These are phyloP conservation scores for Silurus asotus DNA, from an alignment of 2,113 vertebrate species.

Conservation along the genomic window DNA sequence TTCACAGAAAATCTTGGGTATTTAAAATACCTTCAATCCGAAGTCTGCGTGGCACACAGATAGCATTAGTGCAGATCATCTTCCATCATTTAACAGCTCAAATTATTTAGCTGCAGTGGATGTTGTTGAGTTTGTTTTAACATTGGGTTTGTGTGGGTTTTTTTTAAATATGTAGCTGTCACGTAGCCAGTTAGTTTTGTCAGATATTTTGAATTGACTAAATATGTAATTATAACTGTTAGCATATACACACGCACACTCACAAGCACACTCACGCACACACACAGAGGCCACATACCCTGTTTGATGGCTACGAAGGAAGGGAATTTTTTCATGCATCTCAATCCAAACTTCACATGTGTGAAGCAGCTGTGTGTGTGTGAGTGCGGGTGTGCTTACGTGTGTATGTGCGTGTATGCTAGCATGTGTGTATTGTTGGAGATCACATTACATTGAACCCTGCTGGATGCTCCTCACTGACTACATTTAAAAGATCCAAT, in stretches of 20 bases:
- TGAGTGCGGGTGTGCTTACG: slow-evolving; percentile 30
- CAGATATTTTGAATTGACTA: slow-evolving; percentile 18
- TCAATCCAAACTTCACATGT: slow-evolving; percentile 49
- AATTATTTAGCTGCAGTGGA: background rate
- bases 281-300: background rate
- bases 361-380: slow-evolving; percentile 46
- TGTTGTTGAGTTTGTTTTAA: background rate
- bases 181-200: slow-evolving; percentile 12
- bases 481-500: slow-evolving; percentile 49
- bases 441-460: slow-evolving; percentile 49
- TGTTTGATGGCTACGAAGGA: slow-evolving; percentile 41
- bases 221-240: slow-evolving; percentile 38
- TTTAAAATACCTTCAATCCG: slow-evolving; percentile 15
- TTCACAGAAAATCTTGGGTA: slow-evolving; percentile 38
- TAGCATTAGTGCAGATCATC: slow-evolving; percentile 1
- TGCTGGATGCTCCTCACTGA: slow-evolving; percentile 45
- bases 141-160: background rate
- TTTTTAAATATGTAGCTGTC: slow-evolving; percentile 13
- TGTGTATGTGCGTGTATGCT: slow-evolving; percentile 24
- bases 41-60: background rate
- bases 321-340: slow-evolving; percentile 48
- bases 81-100: slow-evolving; percentile 13
- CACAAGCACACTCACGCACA: slow-evolving; percentile 31
- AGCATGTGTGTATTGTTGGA: slow-evolving; percentile 39
- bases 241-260: slow-evolving; percentile 37